Evolutionary conservation across 2,888 invertebrate species (phyloP).

Genomic region (Pollenia griseotomentosa): DNA sequence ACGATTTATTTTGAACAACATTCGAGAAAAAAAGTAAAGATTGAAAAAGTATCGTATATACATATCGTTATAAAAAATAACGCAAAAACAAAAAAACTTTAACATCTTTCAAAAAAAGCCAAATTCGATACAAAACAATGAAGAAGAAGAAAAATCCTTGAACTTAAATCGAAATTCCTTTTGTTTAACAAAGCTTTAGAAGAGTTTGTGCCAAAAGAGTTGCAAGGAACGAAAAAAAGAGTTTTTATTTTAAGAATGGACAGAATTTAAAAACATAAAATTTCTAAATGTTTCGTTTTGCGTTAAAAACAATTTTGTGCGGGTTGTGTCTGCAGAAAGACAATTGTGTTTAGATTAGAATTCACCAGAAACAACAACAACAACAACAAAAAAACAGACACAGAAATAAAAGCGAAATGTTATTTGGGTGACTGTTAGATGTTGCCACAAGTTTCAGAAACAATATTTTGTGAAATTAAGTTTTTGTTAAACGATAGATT

Average conservation of each 20-base stretch:
- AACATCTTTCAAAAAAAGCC: conserved; percentile 49
- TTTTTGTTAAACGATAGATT: no score
- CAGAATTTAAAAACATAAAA: conserved; percentile 68
- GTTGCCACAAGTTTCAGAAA: conserved; percentile 2
- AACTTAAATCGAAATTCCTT: conserved; percentile 76
- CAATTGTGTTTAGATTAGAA: conserved; percentile 65
- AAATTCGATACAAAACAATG: conserved; percentile 45
- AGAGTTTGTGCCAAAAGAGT: conserved; percentile 50
- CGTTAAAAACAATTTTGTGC: conserved; percentile 69
- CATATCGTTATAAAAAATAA: conserved; percentile 48
- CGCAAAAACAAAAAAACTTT: conserved; percentile 50
- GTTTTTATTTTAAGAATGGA: conserved; percentile 63
- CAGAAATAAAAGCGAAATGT: neutral
- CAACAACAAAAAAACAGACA: neutral
- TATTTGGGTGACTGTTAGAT: neutral
- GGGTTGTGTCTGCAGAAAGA: conserved; percentile 75
- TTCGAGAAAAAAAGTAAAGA: neutral
- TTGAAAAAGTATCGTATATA: conserved; percentile 66
- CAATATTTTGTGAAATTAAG: neutral
- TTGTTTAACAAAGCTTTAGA: conserved; percentile 57
- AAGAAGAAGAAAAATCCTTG: conserved; percentile 78
- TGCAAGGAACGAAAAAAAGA: conserved; percentile 71
- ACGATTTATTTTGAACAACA: conserved; percentile 54
- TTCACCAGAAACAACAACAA: neutral
- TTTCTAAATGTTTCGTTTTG: conserved; percentile 57